phyloP scores from a whole-genome alignment of 2,888 invertebrate species.

The Philaethria dido region DNA sequence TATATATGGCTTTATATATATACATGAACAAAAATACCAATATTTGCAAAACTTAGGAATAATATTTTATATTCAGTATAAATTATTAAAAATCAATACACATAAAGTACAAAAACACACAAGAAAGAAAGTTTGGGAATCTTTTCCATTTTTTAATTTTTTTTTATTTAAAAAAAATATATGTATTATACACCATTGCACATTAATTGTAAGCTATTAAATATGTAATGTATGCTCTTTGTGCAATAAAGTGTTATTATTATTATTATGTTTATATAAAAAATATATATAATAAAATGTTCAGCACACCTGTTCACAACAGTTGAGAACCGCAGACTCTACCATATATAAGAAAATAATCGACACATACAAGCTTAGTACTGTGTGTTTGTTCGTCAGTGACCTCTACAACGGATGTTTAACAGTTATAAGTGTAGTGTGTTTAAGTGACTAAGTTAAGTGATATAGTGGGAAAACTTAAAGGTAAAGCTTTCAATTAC shows the following conservation, averaged over 20 bases:
- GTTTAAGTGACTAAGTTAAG: neutral
- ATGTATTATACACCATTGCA: too few species aligned
- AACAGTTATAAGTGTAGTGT: neutral
- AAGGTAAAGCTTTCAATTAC: conserved; percentile 6
- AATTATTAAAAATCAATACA: too few species aligned
- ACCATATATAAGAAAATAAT: conserved; percentile 31
- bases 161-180: too few species aligned
- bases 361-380: conserved; percentile 30
- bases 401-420: neutral
- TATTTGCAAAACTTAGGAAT: too few species aligned
- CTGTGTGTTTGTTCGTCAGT: conserved; percentile 18
- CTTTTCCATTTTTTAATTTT: too few species aligned
- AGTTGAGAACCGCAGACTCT: conserved; percentile 21
- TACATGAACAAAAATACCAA: too few species aligned
- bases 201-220: too few species aligned
- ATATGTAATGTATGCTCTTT: too few species aligned
- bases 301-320: neutral
- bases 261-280: neutral
- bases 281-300: conserved; percentile 1
- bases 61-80: too few species aligned
- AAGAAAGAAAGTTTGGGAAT: too few species aligned
- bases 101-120: too few species aligned
- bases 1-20: too few species aligned
- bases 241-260: neutral
- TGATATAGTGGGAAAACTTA: neutral